Evolutionary conservation across 1,140 invertebrate genomes (phyloP).

Genomic region (Nebria ingens): DNA sequence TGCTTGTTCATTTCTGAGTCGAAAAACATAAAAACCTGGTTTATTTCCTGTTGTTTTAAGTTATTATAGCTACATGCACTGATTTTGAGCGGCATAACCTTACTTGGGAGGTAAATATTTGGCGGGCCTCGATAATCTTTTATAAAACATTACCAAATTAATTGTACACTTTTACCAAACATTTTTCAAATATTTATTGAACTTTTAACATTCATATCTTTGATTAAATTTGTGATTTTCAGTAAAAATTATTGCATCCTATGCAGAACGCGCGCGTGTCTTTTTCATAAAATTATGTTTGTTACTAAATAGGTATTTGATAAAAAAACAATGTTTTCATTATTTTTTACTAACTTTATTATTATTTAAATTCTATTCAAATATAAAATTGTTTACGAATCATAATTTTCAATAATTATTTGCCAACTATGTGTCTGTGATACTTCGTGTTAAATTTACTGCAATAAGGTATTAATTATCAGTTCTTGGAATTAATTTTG

Average conservation of each 20-base stretch:
- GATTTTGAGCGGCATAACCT: slow-evolving; percentile 1
- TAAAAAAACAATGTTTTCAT: background rate
- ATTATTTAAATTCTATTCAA: background rate
- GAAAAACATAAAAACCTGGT: background rate
- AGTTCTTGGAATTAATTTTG: too few species aligned
- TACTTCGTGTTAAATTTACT: too few species aligned
- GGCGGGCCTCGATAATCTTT: background rate
- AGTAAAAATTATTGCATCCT: background rate
- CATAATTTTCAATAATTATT: too few species aligned
- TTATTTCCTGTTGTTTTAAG: too few species aligned
- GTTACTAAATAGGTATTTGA: background rate
- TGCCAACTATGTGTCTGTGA: too few species aligned
- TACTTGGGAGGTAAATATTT: background rate
- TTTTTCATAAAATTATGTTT: background rate
- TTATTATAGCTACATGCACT: background rate
- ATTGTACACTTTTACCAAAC: background rate
- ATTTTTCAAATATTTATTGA: background rate
- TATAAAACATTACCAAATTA: slow-evolving; percentile 1
- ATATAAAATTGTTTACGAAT: too few species aligned
- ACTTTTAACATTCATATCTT: background rate
- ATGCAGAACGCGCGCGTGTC: background rate
- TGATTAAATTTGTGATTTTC: background rate
- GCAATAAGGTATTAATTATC: too few species aligned
- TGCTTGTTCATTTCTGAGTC: background rate
- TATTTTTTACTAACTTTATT: background rate